Evolutionary conservation across 1,140 invertebrate species (phyloP).

Genomic region (Pteromalus puparum): DNA sequence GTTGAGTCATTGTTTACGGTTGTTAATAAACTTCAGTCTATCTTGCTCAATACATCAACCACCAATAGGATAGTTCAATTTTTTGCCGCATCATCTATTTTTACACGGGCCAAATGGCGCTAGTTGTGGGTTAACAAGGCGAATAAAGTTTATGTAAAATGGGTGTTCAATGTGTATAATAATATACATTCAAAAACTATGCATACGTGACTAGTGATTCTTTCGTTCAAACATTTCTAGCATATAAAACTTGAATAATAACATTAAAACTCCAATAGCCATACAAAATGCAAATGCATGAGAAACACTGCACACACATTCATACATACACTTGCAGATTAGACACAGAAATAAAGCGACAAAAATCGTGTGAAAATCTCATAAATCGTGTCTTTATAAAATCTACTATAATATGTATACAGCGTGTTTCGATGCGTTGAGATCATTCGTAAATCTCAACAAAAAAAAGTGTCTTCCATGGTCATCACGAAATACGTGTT

Average conservation of each 20-base stretch:
- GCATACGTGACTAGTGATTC: not conserved
- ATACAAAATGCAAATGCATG: not conserved
- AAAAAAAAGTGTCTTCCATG: not conserved
- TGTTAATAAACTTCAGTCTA: no score
- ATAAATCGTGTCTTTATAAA: conserved; percentile 1
- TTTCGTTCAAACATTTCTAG: not conserved
- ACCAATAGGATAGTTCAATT: no score
- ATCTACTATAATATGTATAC: conserved; percentile 13
- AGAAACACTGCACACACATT: not conserved
- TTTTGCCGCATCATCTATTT: no score
- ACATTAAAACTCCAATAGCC: not conserved
- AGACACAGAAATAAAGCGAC: not conserved
- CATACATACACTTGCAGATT: not conserved
- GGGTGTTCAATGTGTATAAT: not conserved
- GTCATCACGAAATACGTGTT: not conserved
- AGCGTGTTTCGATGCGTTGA: conserved; percentile 11
- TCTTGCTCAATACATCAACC: no score
- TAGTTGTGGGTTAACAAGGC: no score
- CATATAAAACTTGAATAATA: not conserved
- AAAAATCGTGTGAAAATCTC: not conserved
- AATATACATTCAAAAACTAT: not conserved
- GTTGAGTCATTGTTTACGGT: no score
- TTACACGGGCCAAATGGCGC: no score
- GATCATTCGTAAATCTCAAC: not conserved
- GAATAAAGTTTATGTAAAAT: not conserved